Conservation (phyloP, 1,140 invertebrate species). For the Chironomus tepperi region DNA sequence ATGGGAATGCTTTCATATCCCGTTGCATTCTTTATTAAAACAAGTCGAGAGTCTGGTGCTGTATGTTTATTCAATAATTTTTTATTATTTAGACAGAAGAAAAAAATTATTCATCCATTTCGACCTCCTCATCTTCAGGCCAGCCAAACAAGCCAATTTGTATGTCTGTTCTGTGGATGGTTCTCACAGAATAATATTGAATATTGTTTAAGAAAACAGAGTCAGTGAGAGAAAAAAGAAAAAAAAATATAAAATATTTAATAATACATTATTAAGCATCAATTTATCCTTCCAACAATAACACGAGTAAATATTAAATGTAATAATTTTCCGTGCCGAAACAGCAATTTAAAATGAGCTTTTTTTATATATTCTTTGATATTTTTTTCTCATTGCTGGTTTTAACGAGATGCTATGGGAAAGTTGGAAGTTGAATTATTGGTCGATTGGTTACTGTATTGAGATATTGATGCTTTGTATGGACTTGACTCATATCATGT, state of each 20-base stretch:
- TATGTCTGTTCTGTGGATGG: neutral
- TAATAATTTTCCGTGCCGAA: conserved; percentile 17
- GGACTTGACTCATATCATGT: no score
- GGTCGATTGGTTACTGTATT: neutral
- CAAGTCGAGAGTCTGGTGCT: neutral
- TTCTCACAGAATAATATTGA: no score
- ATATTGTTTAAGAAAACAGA: no score
- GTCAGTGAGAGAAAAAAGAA: neutral
- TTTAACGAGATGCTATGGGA: conserved; percentile 1
- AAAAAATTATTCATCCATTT: conserved; percentile 6
- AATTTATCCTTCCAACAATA: conserved; percentile 23
- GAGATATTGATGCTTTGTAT: neutral
- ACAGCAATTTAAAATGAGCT: neutral
- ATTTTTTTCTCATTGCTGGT: neutral
- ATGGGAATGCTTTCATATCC: neutral
- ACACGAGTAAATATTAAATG: conserved; percentile 20
- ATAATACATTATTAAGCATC: conserved; percentile 22
- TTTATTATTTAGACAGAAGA: neutral
- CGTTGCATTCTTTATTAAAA: neutral
- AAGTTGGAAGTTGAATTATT: neutral
- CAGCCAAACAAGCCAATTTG: neutral
- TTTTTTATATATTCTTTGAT: neutral
- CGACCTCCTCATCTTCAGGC: neutral
- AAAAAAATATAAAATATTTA: neutral
- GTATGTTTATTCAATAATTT: conserved; percentile 12